Conservation (phyloP, 2,113 vertebrate genomes). For the Sapajus apella region DNA sequence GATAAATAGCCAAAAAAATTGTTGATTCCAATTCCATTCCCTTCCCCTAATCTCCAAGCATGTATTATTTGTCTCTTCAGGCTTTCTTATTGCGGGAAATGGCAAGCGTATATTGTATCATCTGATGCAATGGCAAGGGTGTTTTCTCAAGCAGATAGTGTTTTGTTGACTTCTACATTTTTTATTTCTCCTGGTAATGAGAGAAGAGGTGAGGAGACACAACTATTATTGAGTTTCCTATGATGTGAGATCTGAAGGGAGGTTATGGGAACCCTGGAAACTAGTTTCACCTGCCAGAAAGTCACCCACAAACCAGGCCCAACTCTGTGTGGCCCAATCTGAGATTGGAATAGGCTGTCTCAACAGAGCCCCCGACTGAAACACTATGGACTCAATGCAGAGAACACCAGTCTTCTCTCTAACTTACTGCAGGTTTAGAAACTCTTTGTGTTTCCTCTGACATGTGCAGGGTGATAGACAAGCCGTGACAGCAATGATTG, state of each 20-base stretch:
- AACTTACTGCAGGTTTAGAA: not conserved
- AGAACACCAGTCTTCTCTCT: not conserved
- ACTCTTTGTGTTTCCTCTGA: not conserved
- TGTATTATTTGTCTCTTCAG: not conserved
- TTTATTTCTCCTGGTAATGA: not conserved
- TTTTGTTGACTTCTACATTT: not conserved
- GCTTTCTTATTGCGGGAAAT: not conserved
- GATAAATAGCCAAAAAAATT: not conserved
- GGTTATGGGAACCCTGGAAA: not conserved
- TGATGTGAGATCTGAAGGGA: not conserved
- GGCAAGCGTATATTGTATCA: not conserved
- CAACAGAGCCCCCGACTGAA: not conserved
- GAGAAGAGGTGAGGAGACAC: not conserved
- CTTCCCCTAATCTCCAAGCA: not conserved
- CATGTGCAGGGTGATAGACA: not conserved
- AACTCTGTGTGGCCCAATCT: not conserved
- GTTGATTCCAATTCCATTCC: not conserved
- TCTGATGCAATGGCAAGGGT: not conserved
- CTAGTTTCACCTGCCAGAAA: not conserved
- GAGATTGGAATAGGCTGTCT: not conserved
- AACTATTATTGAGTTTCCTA: not conserved
- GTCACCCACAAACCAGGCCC: not conserved
- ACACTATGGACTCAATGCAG: not conserved
- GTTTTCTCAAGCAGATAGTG: not conserved
- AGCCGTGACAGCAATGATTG: not conserved